Base-by-base conservation (phyloP, 2,113 vertebrate species). In the Picathartes gymnocephalus region DNA sequence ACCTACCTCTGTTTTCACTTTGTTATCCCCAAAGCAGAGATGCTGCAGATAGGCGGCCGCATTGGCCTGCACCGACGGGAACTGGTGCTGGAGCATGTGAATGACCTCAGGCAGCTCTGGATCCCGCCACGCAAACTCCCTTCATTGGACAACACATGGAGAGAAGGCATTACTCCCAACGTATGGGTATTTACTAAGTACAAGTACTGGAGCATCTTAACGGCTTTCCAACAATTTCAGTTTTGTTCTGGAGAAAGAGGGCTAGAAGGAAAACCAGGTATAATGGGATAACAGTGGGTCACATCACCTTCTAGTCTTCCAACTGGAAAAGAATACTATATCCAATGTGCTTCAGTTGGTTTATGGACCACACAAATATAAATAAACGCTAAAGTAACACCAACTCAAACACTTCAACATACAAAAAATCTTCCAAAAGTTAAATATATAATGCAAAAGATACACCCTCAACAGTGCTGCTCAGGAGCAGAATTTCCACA, bases 81-180 rank as follows among this genome's bases (percentile, higher is more conserved):
- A 99, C 95, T 99, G 99, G 95, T 99, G 99, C 86, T 99, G 99
- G 15, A 99, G 98, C 99, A 99, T 99, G 97, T 99, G 99, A 61
- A 99, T 99, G 91, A 99, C 99, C 91, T 99, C 99, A 0, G 98
- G 98, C 94, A 99, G 95, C 90, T 99, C 99, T 0, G 99, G 99
- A 45, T 99, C 99, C 16, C 99, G 98, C 99, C 99, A 99, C 0
- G 99, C 99, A 96, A 99, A 99, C 98, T 99, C 99, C 96, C 99
- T 99, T 39, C 19, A 84, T 39, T 2, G 76, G 68, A 90, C 15
- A 93, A 93, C 60, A 71, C 11, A 88, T 13, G 71, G 73, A 58
- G 60, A 92, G 47, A 66, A 57, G 73, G 33, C 33, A 11, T 92
- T 51, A 93, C 58, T 72, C 73, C 62, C 9, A 61, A 4, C 0